phyloP scores from a whole-genome alignment of 1,140 invertebrate species.

The Chironomus tepperi region DNA sequence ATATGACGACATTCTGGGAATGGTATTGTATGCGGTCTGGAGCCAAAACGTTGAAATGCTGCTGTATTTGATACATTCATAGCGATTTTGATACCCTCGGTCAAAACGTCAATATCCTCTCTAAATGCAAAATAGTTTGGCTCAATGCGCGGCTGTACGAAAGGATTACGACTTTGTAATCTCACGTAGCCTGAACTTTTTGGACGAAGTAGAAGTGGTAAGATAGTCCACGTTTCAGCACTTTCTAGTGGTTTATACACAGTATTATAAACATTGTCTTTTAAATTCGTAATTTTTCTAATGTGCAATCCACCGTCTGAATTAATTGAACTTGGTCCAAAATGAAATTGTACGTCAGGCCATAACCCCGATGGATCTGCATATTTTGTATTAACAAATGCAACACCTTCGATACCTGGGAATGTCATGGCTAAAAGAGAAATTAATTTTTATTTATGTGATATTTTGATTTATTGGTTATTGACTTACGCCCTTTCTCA shows the following conservation, averaged over 20 bases:
- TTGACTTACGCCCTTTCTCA: conserved; percentile 45
- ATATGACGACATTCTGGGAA: conserved; percentile 69
- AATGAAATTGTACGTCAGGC: conserved; percentile 82
- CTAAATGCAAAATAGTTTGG: conserved; percentile 83
- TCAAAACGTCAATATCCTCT: conserved; percentile 63
- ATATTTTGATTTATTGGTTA: conserved; percentile 28
- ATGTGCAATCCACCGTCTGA: conserved; percentile 71
- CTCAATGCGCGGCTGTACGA: conserved; percentile 74
- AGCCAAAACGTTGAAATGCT: conserved; percentile 72
- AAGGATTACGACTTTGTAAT: conserved; percentile 69
- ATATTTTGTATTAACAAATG: conserved; percentile 77
- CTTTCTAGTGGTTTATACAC: conserved; percentile 72
- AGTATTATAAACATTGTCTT: conserved; percentile 72
- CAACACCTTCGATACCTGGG: conserved; percentile 70
- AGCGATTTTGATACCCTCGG: conserved; percentile 74
- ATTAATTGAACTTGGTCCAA: conserved; percentile 70
- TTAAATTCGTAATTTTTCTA: conserved; percentile 61
- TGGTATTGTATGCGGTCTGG: conserved; percentile 63
- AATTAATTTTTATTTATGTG: background rate
- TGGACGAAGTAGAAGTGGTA: conserved; percentile 70
- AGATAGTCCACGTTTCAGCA: conserved; percentile 73
- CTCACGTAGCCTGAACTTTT: conserved; percentile 72
- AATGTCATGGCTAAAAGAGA: conserved; percentile 55
- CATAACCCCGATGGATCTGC: conserved; percentile 60
- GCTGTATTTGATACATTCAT: conserved; percentile 66